Percentiles rank a stretch among this genome's conserved stretches.
Evolutionary conservation across 2,113 vertebrate genomes (phyloP).

Genomic region (Manacus vitellinus): DNA sequence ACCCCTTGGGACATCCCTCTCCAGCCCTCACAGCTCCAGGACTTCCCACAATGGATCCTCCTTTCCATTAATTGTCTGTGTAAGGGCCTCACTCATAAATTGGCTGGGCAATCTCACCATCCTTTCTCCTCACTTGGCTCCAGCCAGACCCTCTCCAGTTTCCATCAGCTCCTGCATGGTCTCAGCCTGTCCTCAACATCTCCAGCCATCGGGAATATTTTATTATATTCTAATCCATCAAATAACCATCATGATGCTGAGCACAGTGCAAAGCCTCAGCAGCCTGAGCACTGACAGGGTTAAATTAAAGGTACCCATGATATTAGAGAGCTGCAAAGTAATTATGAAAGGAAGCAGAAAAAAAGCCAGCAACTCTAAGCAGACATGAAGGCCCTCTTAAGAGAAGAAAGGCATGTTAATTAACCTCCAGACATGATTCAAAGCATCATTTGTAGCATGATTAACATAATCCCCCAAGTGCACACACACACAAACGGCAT

Average conservation of each 20-base stretch:
- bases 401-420: constrained; percentile 72
- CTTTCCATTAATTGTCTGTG: not conserved
- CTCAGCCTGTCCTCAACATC: not conserved
- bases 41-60: not conserved
- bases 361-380: constrained; percentile 50
- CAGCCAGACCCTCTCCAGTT: not conserved
- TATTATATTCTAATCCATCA: not conserved
- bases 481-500: constrained; percentile 55
- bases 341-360: constrained; percentile 46
- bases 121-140: not conserved
- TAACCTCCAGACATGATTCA: constrained; percentile 71
- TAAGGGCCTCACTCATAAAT: not conserved
- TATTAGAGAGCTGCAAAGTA: constrained; percentile 22
- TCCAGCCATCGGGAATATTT: not conserved
- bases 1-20: not conserved
- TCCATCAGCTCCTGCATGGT: not conserved
- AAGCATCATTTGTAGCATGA: constrained; percentile 72
- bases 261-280: not conserved
- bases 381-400: constrained; percentile 57
- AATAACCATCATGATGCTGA: not conserved
- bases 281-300: not conserved
- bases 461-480: constrained; percentile 73
- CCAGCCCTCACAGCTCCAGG: not conserved
- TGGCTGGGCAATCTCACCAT: not conserved
- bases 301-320: constrained; percentile 53